Percentiles rank a stretch among this genome's conserved stretches.
phyloP scores from a whole-genome alignment of 2,797 vertebrate genomes.

The Hemitrygon akajei region DNA sequence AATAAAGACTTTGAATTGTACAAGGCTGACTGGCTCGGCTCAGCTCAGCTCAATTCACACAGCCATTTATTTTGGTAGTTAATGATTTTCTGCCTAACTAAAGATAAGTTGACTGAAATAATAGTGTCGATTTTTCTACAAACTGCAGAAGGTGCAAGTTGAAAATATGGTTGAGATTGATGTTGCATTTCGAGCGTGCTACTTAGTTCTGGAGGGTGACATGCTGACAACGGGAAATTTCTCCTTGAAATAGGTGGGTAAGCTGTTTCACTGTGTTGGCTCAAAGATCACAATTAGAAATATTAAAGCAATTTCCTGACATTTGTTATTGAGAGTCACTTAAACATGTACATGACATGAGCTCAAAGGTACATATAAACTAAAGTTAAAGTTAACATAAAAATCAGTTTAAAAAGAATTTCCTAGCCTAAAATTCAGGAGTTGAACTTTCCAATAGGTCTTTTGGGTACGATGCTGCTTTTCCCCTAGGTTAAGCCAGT shows the following conservation, averaged over 20 bases:
- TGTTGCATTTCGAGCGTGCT: not conserved
- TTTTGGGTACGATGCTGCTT: too few species aligned
- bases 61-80: not conserved
- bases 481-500: too few species aligned
- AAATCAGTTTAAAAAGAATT: too few species aligned
- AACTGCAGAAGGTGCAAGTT: not conserved
- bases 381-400: not conserved
- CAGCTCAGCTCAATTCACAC: not conserved
- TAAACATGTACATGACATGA: not conserved
- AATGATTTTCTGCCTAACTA: not conserved
- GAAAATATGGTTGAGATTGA: not conserved
- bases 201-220: not conserved
- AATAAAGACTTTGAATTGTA: not conserved
- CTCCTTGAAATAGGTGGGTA: not conserved
- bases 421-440: too few species aligned
- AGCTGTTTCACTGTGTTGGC: not conserved
- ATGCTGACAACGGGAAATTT: not conserved
- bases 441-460: too few species aligned
- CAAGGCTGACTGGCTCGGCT: not conserved
- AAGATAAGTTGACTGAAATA: not conserved
- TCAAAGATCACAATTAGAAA: not conserved
- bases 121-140: not conserved
- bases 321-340: not conserved
- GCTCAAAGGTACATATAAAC: not conserved
- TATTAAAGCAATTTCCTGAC: not conserved